These are phyloP conservation scores for Platalea minor DNA, from an alignment of 2,797 vertebrate species.

Conservation along the genomic window DNA sequence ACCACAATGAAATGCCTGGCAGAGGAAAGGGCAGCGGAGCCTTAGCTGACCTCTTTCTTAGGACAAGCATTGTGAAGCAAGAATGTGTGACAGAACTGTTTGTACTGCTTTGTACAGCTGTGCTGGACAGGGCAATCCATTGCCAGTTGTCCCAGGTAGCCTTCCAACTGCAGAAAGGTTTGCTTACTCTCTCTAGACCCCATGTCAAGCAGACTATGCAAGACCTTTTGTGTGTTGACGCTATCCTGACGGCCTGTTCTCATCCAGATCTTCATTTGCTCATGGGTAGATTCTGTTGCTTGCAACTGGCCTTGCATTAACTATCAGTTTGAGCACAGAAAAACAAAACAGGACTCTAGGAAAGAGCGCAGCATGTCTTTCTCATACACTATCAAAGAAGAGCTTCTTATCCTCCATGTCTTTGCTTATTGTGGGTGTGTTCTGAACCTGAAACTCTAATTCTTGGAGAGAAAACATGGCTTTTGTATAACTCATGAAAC, in stretches of 20 bases:
- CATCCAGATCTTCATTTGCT: neutral
- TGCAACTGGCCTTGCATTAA: neutral
- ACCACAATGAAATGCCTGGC: neutral
- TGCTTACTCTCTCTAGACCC: neutral
- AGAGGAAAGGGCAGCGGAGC: neutral
- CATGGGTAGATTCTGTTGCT: neutral
- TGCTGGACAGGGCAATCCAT: neutral
- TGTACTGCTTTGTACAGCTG: neutral
- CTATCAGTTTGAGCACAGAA: neutral
- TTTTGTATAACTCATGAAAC: neutral
- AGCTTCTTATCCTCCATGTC: neutral
- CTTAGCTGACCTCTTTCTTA: slow-evolving; percentile 32
- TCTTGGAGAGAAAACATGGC: neutral
- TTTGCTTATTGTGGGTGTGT: neutral
- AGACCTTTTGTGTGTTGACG: neutral
- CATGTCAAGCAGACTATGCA: neutral
- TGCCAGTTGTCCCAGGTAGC: neutral
- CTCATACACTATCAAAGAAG: neutral
- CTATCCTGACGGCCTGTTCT: neutral
- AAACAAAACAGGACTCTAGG: neutral
- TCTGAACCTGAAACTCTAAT: neutral
- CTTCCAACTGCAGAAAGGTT: neutral
- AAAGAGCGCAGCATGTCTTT: neutral
- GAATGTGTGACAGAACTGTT: neutral
- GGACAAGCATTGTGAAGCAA: slow-evolving; percentile 1